Conservation (phyloP, 1,140 invertebrate genomes). For the Monochamus saltuarius region DNA sequence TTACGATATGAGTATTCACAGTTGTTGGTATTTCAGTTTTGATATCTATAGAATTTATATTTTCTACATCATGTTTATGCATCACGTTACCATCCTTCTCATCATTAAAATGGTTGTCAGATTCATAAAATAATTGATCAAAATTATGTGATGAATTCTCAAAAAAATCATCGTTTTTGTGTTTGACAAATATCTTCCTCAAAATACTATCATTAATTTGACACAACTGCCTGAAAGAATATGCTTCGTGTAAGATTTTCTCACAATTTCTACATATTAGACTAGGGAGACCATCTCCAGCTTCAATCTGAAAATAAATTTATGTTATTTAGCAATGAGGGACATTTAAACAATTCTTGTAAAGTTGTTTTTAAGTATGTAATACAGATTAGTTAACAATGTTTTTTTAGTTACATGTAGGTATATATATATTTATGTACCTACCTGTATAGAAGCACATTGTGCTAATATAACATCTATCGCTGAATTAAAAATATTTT, state of each 20-base stretch:
- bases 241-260: slow-evolving; percentile 20
- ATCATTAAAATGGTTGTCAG: neutral
- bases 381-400: too few relatives aligned
- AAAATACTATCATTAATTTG: slow-evolving; percentile 18
- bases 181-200: neutral
- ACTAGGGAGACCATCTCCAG: slow-evolving; percentile 26
- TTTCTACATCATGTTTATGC: neutral
- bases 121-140: too few relatives aligned
- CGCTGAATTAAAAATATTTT: slow-evolving; percentile 23
- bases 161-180: too few relatives aligned
- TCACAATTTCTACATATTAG: slow-evolving; percentile 27
- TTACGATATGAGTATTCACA: too few relatives aligned
- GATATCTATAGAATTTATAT: neutral
- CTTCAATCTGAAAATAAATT: slow-evolving; percentile 19
- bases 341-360: too few relatives aligned
- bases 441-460: slow-evolving; percentile 21
- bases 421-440: too few relatives aligned
- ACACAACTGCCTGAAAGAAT: slow-evolving; percentile 27
- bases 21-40: neutral
- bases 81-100: neutral
- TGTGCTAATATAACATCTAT: slow-evolving; percentile 14
- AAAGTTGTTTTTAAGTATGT: too few relatives aligned
- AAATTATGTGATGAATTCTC: too few relatives aligned
- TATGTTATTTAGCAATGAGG: too few relatives aligned
- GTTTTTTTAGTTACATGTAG: too few relatives aligned